A percentile compares a stretch with the other conserved stretches of the same genome.
Evolutionary conservation across 2,797 vertebrate species (phyloP).

Genomic region (Bufotes viridis): DNA sequence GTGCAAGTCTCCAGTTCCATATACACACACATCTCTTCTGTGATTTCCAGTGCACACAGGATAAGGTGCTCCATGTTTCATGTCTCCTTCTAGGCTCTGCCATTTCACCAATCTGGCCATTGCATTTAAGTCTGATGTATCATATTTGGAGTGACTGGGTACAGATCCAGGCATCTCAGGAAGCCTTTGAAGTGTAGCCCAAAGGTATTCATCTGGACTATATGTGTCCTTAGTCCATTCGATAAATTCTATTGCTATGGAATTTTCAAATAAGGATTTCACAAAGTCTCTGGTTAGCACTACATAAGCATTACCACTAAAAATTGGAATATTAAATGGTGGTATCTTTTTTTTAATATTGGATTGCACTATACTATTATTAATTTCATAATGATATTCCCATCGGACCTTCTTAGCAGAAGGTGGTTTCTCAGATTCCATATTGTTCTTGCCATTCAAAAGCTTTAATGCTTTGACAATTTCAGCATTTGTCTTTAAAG

Average conservation of each 20-base stretch:
- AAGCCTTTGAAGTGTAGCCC: constrained; percentile 88
- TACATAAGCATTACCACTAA: constrained; percentile 85
- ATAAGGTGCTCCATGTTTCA: constrained; percentile 82
- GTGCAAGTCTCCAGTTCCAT: constrained; percentile 84
- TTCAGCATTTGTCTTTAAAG: constrained; percentile 86
- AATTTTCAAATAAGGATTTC: constrained; percentile 74
- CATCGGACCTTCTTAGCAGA: constrained; percentile 74
- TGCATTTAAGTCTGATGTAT: constrained; percentile 82
- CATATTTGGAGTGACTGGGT: constrained; percentile 77
- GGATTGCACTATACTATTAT: constrained; percentile 64
- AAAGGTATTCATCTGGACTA: constrained; percentile 90
- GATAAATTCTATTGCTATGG: constrained; percentile 71
- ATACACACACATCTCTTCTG: constrained; percentile 81
- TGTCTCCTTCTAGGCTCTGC: constrained; percentile 76
- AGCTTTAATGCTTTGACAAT: constrained; percentile 77
- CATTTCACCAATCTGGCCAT: constrained; percentile 87
- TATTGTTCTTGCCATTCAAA: constrained; percentile 80
- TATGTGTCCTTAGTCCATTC: constrained; percentile 91
- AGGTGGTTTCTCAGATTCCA: constrained; percentile 79
- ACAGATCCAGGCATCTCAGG: constrained; percentile 79
- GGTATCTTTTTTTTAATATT: constrained; percentile 71
- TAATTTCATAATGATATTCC: constrained; percentile 66
- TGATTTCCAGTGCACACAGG: constrained; percentile 78
- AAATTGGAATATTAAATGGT: constrained; percentile 81
- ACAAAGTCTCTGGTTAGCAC: constrained; percentile 83